Conservation (phyloP, 2,113 vertebrate species). For the Elachura formosa region DNA sequence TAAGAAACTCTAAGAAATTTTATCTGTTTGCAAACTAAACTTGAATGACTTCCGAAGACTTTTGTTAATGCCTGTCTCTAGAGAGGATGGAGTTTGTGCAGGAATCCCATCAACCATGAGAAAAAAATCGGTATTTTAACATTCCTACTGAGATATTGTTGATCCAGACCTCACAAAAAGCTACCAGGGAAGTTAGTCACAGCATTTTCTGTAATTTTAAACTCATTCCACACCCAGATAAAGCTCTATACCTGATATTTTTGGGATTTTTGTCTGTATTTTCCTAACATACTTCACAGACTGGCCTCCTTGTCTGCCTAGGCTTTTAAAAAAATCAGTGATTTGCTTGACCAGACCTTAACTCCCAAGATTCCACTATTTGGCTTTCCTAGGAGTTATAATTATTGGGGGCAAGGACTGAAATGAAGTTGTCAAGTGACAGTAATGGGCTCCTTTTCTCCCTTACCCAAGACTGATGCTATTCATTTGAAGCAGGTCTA, state of each 20-base stretch:
- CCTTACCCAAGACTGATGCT: not conserved
- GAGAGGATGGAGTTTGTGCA: not conserved
- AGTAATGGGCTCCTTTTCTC: not conserved
- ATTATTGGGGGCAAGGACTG: not conserved
- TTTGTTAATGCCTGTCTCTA: not conserved
- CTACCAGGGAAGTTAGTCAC: not conserved
- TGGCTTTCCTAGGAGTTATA: not conserved
- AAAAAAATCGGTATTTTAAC: not conserved
- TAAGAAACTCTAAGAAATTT: constrained; percentile 26
- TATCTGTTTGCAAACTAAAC: constrained; percentile 21
- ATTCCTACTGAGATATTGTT: not conserved
- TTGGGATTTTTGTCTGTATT: not conserved
- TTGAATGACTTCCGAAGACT: constrained; percentile 1
- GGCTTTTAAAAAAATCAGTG: not conserved
- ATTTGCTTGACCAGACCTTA: not conserved
- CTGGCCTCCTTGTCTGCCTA: not conserved
- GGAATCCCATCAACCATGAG: not conserved
- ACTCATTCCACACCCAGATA: not conserved
- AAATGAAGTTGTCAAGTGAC: constrained; percentile 15
- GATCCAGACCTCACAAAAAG: not conserved
- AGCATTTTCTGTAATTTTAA: not conserved
- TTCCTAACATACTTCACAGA: not conserved
- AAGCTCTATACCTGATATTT: not conserved
- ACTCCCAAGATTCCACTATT: not conserved
- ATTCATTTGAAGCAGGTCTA: not conserved